Base-by-base conservation (phyloP, 2,888 invertebrate genomes). In the Apamea crenata region DNA sequence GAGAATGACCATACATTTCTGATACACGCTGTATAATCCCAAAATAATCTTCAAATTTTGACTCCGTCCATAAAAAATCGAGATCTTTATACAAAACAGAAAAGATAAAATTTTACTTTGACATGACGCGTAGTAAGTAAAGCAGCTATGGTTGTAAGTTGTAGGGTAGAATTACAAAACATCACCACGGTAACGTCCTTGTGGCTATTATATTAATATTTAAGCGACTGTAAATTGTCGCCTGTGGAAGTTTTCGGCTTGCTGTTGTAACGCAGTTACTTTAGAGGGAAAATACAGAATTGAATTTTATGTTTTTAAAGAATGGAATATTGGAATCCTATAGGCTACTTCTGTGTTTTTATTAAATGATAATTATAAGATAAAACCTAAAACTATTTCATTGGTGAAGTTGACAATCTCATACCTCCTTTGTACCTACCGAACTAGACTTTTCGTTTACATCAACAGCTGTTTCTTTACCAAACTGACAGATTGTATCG, bases 181-280 rank as follows among this genome's bases (percentile, higher is more conserved):
- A 69, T 75, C 72, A 67, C 78, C 66, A 75, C 32, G 66, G 74
- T 29, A 40, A 77, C 78, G 81, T 14, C 87, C 86, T 85, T 77
- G 75, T 5, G 8, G 21, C 10, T 44, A 74, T 87, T 69, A 83
- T 44, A 74, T 87, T 69, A 83, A 87, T 87, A 82, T 77, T 88
- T 82, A 44, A 87, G 80, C 53, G 59, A 68, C 61, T 61, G 76
- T 71, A 76, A 63, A 80, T 72, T 74, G 80, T 76, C 66, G 25
- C 44, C 21, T n/a, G 29, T 72, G 47, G 36, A 66, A 74, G 69
- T 63, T 65, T 77, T 68, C 7, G 18, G n/a, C 70, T 32, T 66
- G 50, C 50, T 18, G 40, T 47, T 59, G 53, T 53, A 65, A 50
- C 10, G 25, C 16, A 3, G 16, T 56, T 8, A 32, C 18, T 66